Evolutionary conservation across 2,797 vertebrate species (phyloP).

Genomic region (Mus minutoides): DNA sequence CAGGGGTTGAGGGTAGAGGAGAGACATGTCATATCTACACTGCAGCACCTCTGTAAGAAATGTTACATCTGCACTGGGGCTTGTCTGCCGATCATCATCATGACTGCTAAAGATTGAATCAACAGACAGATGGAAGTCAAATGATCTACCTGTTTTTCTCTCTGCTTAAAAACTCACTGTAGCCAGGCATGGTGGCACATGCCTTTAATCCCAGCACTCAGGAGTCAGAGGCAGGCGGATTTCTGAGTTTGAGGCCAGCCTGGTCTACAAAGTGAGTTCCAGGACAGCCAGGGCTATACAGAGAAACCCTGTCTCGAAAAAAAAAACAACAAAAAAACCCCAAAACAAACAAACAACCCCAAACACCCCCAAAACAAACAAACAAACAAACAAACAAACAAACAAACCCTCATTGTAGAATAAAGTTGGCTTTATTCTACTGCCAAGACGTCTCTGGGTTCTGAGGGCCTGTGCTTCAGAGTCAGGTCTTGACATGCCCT

Average conservation of each 20-base stretch:
- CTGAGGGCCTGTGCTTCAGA: background rate
- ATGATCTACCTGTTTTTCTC: background rate
- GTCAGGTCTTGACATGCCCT: background rate
- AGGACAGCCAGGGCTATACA: too few relatives aligned
- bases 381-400: too few relatives aligned
- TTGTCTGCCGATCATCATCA: background rate
- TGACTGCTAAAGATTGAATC: background rate
- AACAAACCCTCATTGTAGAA: too few relatives aligned
- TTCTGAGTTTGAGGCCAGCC: too few relatives aligned
- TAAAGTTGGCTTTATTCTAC: background rate
- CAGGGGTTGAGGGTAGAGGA: background rate
- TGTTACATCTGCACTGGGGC: rapidly evolving
- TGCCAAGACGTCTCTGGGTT: background rate
- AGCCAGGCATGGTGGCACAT: too few relatives aligned
- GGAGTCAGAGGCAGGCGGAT: too few relatives aligned
- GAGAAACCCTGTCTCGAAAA: too few relatives aligned
- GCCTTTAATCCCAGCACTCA: too few relatives aligned
- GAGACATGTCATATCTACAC: background rate
- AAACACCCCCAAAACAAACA: too few relatives aligned
- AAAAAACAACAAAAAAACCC: too few relatives aligned
- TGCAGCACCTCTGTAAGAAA: background rate
- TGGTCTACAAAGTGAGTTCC: too few relatives aligned
- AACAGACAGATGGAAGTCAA: background rate
- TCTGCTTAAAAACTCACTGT: background rate
- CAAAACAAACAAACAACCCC: too few relatives aligned